Conservation (phyloP, 2,113 vertebrate genomes). For the Meles meles region DNA sequence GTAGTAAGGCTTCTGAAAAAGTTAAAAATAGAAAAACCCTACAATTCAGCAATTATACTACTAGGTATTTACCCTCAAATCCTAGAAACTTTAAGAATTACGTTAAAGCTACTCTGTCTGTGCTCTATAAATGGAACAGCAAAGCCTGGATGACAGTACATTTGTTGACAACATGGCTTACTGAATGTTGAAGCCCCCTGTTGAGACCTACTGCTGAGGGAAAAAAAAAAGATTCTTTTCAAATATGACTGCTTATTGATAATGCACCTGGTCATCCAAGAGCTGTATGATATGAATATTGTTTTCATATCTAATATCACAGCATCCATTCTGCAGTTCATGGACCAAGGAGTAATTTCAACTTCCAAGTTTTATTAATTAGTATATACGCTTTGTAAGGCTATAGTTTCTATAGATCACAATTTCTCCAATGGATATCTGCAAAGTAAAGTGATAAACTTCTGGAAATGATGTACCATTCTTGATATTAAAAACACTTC, state of each 20-base stretch:
- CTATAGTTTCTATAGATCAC: not conserved
- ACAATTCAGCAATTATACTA: not conserved
- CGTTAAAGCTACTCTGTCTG: not conserved
- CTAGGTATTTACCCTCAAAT: not conserved
- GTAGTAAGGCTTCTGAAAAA: not conserved
- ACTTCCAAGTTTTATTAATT: not conserved
- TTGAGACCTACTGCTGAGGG: not conserved
- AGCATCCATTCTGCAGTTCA: not conserved
- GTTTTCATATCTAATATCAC: not conserved
- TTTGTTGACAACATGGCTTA: not conserved
- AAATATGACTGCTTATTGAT: not conserved
- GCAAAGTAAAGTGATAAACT: not conserved
- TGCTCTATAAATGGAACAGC: not conserved
- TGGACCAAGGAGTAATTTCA: not conserved
- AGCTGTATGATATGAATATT: not conserved
- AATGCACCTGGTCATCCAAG: not conserved
- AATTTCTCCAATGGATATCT: not conserved
- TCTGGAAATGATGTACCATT: not conserved
- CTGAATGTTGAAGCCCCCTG: not conserved
- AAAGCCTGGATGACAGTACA: not conserved
- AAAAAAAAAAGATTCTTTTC: not conserved
- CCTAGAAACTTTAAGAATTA: not conserved
- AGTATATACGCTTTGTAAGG: not conserved
- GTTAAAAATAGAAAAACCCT: not conserved
- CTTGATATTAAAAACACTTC: not conserved